phyloP scores from a whole-genome alignment of 2,797 vertebrate species.

The Triplophysa yarkandensis region DNA sequence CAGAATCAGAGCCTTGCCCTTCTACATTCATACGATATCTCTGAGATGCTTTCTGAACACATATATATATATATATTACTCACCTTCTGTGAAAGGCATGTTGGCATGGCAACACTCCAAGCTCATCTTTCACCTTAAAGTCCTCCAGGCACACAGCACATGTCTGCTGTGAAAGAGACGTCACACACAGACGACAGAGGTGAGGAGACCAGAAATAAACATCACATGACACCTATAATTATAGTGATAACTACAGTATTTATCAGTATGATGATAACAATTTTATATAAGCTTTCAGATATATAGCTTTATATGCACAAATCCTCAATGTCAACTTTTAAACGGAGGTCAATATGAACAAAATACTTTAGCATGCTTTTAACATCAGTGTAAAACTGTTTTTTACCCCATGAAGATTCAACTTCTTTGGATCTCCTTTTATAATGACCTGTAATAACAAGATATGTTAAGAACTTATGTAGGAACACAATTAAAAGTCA shows the following conservation, averaged over 20 bases:
- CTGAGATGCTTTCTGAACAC: slow-evolving; percentile 25
- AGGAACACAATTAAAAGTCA: too few species aligned
- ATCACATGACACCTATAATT: too few species aligned
- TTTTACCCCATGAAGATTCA: slow-evolving; percentile 58
- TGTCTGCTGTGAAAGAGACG: slow-evolving; percentile 80
- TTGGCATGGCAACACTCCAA: slow-evolving; percentile 91
- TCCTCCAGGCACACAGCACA: slow-evolving; percentile 93
- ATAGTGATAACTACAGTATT: background rate
- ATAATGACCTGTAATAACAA: slow-evolving; percentile 48
- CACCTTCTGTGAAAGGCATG: slow-evolving; percentile 91
- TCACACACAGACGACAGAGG: slow-evolving; percentile 42
- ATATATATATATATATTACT: slow-evolving; percentile 60
- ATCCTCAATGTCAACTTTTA: too few species aligned
- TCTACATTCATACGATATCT: background rate
- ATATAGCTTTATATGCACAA: too few species aligned
- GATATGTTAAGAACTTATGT: background rate
- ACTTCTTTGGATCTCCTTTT: slow-evolving; percentile 57
- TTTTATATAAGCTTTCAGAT: too few species aligned
- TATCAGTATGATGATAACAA: too few species aligned
- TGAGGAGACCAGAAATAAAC: slow-evolving; percentile 12
- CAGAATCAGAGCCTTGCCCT: background rate
- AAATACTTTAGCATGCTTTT: background rate
- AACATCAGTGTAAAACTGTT: background rate
- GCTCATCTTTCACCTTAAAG: slow-evolving; percentile 89
- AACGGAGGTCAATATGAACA: background rate